phyloP scores from a whole-genome alignment of 2,888 invertebrate species.

The Anodontia alba region DNA sequence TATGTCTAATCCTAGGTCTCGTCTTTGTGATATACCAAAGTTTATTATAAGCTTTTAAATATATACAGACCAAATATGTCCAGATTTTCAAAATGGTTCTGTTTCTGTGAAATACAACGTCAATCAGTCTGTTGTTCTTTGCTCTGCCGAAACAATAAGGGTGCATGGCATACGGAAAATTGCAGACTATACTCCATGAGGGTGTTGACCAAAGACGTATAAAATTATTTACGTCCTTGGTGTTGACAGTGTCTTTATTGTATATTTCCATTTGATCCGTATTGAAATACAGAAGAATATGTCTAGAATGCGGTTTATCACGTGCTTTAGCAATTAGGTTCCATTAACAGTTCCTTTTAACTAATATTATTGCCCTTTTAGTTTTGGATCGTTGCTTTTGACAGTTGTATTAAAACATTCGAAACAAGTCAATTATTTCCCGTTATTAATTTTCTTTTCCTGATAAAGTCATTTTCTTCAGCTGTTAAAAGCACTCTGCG shows the following conservation, averaged over 20 bases:
- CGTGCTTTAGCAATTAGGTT: slow-evolving; percentile 17
- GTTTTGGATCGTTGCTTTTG: slow-evolving; percentile 43
- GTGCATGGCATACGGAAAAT: too few species aligned
- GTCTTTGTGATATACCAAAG: too few species aligned
- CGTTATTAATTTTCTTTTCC: slow-evolving; percentile 10
- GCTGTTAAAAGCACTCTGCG: slow-evolving; percentile 12
- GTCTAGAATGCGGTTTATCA: slow-evolving; percentile 2
- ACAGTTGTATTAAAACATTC: slow-evolving; percentile 48
- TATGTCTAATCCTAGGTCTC: too few species aligned
- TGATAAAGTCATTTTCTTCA: slow-evolving; percentile 18
- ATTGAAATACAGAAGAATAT: not conserved
- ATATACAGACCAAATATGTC: too few species aligned
- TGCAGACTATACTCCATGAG: too few species aligned
- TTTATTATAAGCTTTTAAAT: too few species aligned
- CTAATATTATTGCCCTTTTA: slow-evolving; percentile 28
- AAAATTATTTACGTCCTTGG: too few species aligned
- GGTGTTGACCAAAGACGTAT: too few species aligned
- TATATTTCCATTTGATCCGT: not conserved
- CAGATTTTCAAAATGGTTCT: too few species aligned
- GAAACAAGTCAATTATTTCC: slow-evolving; percentile 17
- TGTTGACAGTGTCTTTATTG: not conserved
- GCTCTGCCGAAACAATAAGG: too few species aligned
- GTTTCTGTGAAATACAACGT: too few species aligned
- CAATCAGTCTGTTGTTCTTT: too few species aligned
- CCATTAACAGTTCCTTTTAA: slow-evolving; percentile 14